These are phyloP conservation scores for Betta splendens DNA, from an alignment of 2,797 vertebrate genomes.

Conservation along the genomic window DNA sequence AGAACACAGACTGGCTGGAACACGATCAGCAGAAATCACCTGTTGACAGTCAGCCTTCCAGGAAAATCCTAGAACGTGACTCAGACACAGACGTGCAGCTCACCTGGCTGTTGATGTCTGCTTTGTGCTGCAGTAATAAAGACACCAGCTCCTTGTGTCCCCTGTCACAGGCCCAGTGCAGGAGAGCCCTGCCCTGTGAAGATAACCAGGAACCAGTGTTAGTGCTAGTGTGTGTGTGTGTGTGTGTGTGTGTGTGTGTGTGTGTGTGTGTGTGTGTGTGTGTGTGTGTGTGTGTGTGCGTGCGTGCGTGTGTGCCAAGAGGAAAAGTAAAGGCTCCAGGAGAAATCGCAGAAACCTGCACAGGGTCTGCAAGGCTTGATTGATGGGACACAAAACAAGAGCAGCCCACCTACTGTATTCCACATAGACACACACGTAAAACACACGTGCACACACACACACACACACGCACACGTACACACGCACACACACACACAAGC, in stretches of 20 bases:
- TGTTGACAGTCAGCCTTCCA: background rate
- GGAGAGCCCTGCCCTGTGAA: slow-evolving; percentile 88
- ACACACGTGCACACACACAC: too few species aligned
- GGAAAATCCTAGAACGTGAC: background rate
- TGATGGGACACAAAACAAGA: slow-evolving; percentile 68
- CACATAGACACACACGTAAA: slow-evolving; percentile 7
- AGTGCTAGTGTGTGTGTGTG: too few species aligned
- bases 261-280: too few species aligned
- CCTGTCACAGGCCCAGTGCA: slow-evolving; percentile 97
- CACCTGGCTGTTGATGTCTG: slow-evolving; percentile 94
- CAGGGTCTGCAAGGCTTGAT: slow-evolving; percentile 59
- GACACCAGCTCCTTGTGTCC: slow-evolving; percentile 95
- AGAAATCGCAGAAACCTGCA: slow-evolving; percentile 65
- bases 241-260: too few species aligned
- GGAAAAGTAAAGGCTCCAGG: slow-evolving; percentile 17
- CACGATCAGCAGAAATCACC: background rate
- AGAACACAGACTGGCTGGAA: background rate
- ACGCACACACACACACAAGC: slow-evolving; percentile 19
- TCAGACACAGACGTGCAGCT: slow-evolving; percentile 49
- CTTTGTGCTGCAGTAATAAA: slow-evolving; percentile 88
- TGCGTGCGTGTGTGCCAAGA: too few species aligned
- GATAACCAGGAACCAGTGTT: background rate
- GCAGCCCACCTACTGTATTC: slow-evolving; percentile 20
- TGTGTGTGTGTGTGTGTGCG: too few species aligned
- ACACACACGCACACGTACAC: slow-evolving; percentile 19